Evolutionary conservation across 2,888 invertebrate genomes (phyloP).

Genomic region (Ectropis crepuscularia): DNA sequence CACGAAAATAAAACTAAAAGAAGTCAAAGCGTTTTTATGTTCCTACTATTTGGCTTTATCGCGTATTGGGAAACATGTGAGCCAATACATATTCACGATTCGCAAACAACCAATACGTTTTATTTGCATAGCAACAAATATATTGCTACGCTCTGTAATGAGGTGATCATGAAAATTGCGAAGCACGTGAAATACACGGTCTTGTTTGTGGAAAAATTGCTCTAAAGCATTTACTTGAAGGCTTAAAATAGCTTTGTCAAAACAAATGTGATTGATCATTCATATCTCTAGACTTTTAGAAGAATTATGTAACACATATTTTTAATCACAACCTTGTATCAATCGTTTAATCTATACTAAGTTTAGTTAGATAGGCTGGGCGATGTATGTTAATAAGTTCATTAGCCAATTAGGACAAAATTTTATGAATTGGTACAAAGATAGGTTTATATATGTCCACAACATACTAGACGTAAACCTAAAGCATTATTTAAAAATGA

Average conservation of each 20-base stretch:
- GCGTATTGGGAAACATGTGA: constrained; percentile 16
- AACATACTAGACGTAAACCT: too few species aligned
- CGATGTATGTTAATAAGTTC: too few species aligned
- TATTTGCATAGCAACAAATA: constrained; percentile 28
- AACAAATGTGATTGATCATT: background rate
- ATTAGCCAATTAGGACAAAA: too few species aligned
- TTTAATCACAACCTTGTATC: too few species aligned
- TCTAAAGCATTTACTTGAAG: background rate
- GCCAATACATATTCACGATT: constrained; percentile 31
- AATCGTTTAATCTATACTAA: too few species aligned
- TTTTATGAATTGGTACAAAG: too few species aligned
- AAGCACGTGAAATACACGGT: constrained; percentile 19
- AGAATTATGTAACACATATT: too few species aligned
- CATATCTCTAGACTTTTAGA: background rate
- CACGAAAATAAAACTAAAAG: constrained; percentile 5
- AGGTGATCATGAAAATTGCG: constrained; percentile 28
- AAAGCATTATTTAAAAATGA: too few species aligned
- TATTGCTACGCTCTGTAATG: constrained; percentile 22
- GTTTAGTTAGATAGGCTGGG: too few species aligned
- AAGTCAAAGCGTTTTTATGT: constrained; percentile 6
- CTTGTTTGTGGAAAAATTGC: background rate
- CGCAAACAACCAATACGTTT: constrained; percentile 28
- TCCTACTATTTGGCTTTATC: constrained; percentile 8
- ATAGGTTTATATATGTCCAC: too few species aligned
- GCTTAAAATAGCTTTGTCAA: background rate